Percentiles rank a stretch among this genome's conserved stretches.
Evolutionary conservation across 2,888 invertebrate genomes (phyloP).

Genomic region (Tenthredo distinguenda): DNA sequence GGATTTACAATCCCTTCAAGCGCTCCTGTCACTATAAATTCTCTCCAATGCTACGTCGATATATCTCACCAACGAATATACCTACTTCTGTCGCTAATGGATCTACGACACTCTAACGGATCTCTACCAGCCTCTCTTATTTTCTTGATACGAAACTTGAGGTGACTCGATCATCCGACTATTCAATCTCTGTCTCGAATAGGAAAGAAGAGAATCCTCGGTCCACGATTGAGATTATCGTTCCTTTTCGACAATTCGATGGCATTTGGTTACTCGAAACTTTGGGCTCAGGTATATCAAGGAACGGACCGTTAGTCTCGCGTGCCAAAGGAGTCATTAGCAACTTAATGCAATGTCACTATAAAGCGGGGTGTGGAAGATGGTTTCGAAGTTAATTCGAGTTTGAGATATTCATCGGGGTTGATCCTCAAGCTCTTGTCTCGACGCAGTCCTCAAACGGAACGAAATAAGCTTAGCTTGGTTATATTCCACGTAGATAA

Average conservation of each 20-base stretch:
- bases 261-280: background rate
- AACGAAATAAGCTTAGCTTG: conserved; percentile 46
- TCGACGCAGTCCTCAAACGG: conserved; percentile 40
- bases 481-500: conserved; percentile 48
- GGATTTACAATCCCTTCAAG: conserved; percentile 79
- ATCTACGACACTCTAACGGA: conserved; percentile 65
- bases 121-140: background rate
- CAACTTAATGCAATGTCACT: conserved; percentile 17
- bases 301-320: background rate
- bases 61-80: conserved; percentile 74
- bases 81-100: conserved; percentile 77
- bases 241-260: background rate
- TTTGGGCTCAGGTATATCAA: background rate
- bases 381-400: conserved; percentile 47
- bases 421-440: conserved; percentile 45
- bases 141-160: background rate
- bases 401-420: conserved; percentile 51
- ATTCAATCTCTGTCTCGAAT: too few relatives aligned
- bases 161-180: background rate
- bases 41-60: conserved; percentile 75
- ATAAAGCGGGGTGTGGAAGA: background rate
- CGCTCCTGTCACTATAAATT: conserved; percentile 76
- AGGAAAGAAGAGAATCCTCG: background rate
- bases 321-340: conserved; percentile 38
- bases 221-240: background rate